These are phyloP conservation scores for Halyomorpha halys DNA, from an alignment of 1,140 invertebrate genomes.

Conservation along the genomic window DNA sequence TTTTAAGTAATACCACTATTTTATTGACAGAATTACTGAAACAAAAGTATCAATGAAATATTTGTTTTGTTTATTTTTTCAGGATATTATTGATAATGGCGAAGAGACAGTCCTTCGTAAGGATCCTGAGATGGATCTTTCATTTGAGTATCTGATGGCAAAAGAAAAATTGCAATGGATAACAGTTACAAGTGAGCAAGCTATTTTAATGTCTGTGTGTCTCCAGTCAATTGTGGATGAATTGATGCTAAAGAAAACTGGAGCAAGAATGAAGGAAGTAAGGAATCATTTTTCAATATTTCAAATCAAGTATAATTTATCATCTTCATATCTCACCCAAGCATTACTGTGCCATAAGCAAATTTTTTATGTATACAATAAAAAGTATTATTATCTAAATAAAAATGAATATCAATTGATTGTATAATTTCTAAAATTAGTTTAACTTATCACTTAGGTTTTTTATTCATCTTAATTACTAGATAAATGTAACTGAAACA, in stretches of 20 bases:
- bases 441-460: no score
- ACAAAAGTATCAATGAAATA: no score
- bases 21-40: no score
- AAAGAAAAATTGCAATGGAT: slow-evolving; percentile 89
- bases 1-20: no score
- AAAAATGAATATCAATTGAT: no score
- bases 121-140: slow-evolving; percentile 56
- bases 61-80: not conserved
- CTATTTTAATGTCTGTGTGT: slow-evolving; percentile 89
- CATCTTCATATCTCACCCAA: not conserved
- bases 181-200: slow-evolving; percentile 76
- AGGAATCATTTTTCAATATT: not conserved
- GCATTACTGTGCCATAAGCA: not conserved
- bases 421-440: no score
- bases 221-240: slow-evolving; percentile 93
- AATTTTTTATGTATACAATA: not conserved
- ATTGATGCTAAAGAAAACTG: slow-evolving; percentile 69
- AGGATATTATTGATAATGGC: slow-evolving; percentile 24
- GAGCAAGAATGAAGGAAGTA: slow-evolving; percentile 38
- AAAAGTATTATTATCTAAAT: no score
- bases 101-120: slow-evolving; percentile 21
- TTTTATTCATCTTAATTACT: no score
- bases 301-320: not conserved
- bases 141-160: slow-evolving; percentile 92
- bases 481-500: no score